Evolutionary conservation across 2,113 vertebrate genomes (phyloP), one percentile per base, ranked within the genome.

Genomic region (Vulpes ferrilata): DNA sequence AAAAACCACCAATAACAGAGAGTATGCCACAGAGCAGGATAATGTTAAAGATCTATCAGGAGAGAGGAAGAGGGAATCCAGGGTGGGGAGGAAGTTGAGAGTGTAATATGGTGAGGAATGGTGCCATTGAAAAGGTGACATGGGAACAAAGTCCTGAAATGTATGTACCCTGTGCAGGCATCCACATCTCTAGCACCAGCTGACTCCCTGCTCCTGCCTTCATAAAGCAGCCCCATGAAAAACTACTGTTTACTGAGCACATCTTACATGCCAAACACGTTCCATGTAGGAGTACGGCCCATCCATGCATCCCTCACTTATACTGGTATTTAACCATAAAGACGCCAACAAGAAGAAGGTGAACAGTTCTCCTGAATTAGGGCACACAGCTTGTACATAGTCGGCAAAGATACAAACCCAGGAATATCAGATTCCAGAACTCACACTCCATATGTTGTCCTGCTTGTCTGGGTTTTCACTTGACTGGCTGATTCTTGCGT

Each of bases 81-180:
- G 16, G 19, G n/a, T 15, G 35, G 1, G 2, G 73, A 53, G 22
- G 57, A 35, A 32, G 59, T 1, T 43, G 62, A 38, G 27, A 19
- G 62, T 48, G 81, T 73, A 27, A 73, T 11, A 32, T 23, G 25
- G 22, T 74, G 80, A 83, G n/a, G 53, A 43, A 64, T 55, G 20
- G 51, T 17, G 16, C 57, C 27, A 10, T 0, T 43, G 76, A 38
- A 62, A 74, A 96, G 5, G 27, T 43, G 43, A 12, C 60, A 17
- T 25, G 8, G 48, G 83, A 86, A 19, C 59, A 64, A 86, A 43
- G 27, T 15, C 6, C 25, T 48, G 20, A 53, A 73, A 73, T 0
- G 17, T 43, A 4, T 0, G 13, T 1, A 17, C 1, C 4, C 38
- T 11, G 15, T 0, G 43, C 3, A 11, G 51, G 16, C 13, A 32